These are phyloP conservation scores for Zaprionus vittiger DNA, from an alignment of 1,140 invertebrate species.

Conservation along the genomic window DNA sequence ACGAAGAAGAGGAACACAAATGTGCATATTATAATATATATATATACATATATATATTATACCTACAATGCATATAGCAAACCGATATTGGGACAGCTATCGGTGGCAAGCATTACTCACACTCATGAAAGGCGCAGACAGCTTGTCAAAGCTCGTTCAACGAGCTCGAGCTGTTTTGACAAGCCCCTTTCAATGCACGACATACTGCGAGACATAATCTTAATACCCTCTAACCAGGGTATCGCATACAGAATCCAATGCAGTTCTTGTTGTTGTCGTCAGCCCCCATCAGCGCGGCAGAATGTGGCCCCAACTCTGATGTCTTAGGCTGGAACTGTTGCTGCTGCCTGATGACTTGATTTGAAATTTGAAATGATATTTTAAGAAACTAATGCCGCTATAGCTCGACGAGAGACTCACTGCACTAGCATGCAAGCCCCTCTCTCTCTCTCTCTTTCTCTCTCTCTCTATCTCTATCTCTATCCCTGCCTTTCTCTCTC, in stretches of 20 bases:
- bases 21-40: too few relatives aligned
- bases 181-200: constrained; percentile 1
- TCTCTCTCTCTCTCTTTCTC: constrained; percentile 20
- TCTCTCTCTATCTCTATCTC: neutral
- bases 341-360: constrained; percentile 70
- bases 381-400: constrained; percentile 74
- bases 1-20: too few relatives aligned
- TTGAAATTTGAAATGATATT: constrained; percentile 81
- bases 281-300: constrained; percentile 9
- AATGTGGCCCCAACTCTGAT: constrained; percentile 19
- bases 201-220: neutral
- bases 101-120: neutral
- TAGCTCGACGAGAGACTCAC: constrained; percentile 32
- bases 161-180: neutral
- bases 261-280: constrained; percentile 10
- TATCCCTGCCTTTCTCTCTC: neutral
- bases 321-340: constrained; percentile 39
- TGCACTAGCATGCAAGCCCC: constrained; percentile 4
- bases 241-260: neutral
- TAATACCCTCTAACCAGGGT: neutral
- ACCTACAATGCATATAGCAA: too few relatives aligned
- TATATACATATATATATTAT: too few relatives aligned
- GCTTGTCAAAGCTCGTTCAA: neutral
- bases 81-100: neutral
- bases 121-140: neutral